Conservation (phyloP, 2,797 vertebrate species). For the Sebastes itinus region DNA sequence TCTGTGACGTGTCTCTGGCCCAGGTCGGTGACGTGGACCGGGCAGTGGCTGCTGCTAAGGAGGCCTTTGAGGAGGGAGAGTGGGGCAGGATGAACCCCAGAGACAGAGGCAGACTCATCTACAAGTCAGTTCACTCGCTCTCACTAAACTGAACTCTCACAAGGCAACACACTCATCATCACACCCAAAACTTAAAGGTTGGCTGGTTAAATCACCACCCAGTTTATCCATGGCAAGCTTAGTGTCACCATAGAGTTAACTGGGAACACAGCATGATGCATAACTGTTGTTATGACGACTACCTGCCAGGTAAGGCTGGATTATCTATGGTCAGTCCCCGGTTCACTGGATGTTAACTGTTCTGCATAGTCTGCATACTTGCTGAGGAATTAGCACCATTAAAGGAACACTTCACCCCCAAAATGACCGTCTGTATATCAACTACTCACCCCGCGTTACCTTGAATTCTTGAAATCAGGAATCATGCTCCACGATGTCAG, state of each 20-base stretch:
- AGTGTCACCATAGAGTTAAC: not conserved
- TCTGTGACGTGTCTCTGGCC: slow-evolving; percentile 89
- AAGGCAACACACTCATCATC: not conserved
- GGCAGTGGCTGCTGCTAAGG: slow-evolving; percentile 88
- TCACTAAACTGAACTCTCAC: not conserved
- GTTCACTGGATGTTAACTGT: not conserved
- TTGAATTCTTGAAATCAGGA: no score
- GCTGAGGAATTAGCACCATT: no score
- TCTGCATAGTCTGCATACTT: no score
- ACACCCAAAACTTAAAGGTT: not conserved
- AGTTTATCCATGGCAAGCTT: not conserved
- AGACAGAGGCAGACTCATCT: slow-evolving; percentile 87
- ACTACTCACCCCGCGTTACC: no score
- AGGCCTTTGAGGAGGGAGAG: slow-evolving; percentile 88
- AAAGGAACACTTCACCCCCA: no score
- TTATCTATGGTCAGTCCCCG: not conserved
- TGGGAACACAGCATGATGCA: not conserved
- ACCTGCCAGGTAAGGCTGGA: not conserved
- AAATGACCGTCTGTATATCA: no score
- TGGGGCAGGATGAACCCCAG: slow-evolving; percentile 91
- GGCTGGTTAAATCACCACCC: not conserved
- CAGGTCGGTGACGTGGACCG: slow-evolving; percentile 87
- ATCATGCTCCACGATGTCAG: not conserved
- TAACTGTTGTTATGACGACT: not conserved
- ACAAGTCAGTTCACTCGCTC: slow-evolving; percentile 78